Percentiles rank a stretch among this genome's conserved stretches.
These are phyloP conservation scores for Oxygymnocypris stewartii DNA, from an alignment of 2,113 vertebrate genomes.

Conservation along the genomic window DNA sequence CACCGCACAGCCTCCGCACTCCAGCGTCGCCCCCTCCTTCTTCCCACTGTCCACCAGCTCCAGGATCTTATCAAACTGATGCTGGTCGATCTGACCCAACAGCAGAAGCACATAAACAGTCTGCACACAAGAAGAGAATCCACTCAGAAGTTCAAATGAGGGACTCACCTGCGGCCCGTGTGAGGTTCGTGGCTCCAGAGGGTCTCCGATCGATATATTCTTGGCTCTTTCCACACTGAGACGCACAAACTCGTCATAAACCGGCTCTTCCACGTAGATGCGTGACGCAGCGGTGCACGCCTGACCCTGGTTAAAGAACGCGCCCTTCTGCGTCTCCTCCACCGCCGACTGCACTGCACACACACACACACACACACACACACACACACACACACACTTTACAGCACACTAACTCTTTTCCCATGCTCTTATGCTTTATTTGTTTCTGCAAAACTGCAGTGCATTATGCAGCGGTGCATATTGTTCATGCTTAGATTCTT, in stretches of 20 bases:
- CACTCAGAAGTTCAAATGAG: neutral
- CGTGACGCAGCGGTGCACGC: slow-evolving; percentile 91
- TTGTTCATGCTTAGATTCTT: neutral
- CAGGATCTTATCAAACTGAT: slow-evolving; percentile 90
- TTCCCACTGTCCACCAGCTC: slow-evolving; percentile 91
- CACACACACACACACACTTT: neutral
- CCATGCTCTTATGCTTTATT: neutral
- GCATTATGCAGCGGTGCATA: neutral
- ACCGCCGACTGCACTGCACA: slow-evolving; percentile 89
- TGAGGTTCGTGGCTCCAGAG: slow-evolving; percentile 84
- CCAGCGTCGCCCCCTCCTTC: slow-evolving; percentile 87
- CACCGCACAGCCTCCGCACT: slow-evolving; percentile 83
- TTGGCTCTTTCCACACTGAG: slow-evolving; percentile 85
- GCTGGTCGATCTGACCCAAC: slow-evolving; percentile 81
- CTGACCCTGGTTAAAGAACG: slow-evolving; percentile 96
- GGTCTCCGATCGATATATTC: slow-evolving; percentile 84
- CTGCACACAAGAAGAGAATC: neutral
- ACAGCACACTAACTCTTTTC: neutral
- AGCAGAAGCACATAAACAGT: neutral
- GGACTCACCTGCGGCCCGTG: slow-evolving; percentile 89
- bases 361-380: too few species aligned
- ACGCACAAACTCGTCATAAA: slow-evolving; percentile 87
- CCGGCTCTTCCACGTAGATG: slow-evolving; percentile 87
- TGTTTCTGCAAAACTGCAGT: neutral
- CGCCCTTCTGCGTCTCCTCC: slow-evolving; percentile 89